Evolutionary conservation across 37 sponge, comb jelly and placozoan species (phyloP), one percentile per base, ranked within the genome.

Genomic region (Mnemiopsis leidyi): DNA sequence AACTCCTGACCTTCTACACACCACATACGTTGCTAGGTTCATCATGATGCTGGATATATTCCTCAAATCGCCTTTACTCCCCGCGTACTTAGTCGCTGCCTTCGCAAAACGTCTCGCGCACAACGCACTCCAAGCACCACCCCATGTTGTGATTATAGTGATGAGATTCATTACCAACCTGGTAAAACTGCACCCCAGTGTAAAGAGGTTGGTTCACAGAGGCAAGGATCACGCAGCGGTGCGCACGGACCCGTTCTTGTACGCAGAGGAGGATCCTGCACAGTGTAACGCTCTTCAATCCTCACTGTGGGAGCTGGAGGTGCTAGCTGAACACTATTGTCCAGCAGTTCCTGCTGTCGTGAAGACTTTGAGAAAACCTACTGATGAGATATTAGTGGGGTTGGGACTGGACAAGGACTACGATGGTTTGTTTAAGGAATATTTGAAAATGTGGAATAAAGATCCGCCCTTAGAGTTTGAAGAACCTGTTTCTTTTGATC

Each of bases 261-360:
- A 71, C 23, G 88, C 48, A 21, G 95, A 95, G 67, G 69, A 82
- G 20, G 99, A 99, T 82, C 97, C 96, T n/a, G 83, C 94, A 0
- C 83, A 93, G 38, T 95, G 93, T 39, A 75, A 92, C 25, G 99
- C 99, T 32, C 93, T 97, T 9, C 97, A 99, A 35, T 97, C 97
- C 76, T 99, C 95, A 69, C 95, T 99, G 38, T 99, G 99, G 99
- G 99, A 99, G 40, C 29, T 99, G 37, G 83, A 96, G 94, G 96
- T 97, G 23, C 95, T 99, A 75, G 73, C 93, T 94, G 69, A 68
- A 18, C 99, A 99, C 94, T 97, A 96, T 69, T 38, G 39, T 30
- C 97, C 97, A 0, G 93, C 68, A 0, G 96, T 96, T 38, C 79
- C 94, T 28, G 92, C 48, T 68, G 92, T 94, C 23, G 94, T 96